Evolutionary conservation across 2,113 vertebrate genomes (phyloP).

Genomic region (Platichthys flesus): DNA sequence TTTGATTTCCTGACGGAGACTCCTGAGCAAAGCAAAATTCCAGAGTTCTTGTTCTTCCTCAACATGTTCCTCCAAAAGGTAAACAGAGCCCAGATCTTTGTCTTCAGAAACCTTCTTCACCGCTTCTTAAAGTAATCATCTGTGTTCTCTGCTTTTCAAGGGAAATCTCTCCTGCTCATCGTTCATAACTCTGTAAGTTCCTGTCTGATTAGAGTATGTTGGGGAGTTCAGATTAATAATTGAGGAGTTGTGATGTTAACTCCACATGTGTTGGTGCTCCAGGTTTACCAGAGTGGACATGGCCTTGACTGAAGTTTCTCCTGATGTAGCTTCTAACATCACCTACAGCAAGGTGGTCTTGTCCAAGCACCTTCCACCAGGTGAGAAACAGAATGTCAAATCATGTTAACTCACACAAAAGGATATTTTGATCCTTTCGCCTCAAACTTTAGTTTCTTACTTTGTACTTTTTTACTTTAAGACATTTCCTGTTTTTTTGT

Average conservation of each 20-base stretch:
- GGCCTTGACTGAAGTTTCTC: slow-evolving; percentile 27
- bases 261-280: neutral
- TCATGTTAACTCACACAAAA: too few relatives aligned
- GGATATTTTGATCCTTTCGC: neutral
- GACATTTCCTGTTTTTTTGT: too few relatives aligned
- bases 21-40: slow-evolving; percentile 23
- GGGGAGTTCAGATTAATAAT: neutral
- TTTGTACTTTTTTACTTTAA: too few relatives aligned
- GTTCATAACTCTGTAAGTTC: slow-evolving; percentile 72
- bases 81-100: too few relatives aligned
- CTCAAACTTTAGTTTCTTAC: neutral
- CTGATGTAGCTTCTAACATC: slow-evolving; percentile 35
- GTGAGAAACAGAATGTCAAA: slow-evolving; percentile 8
- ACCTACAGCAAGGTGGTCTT: slow-evolving; percentile 34
- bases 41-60: slow-evolving; percentile 53
- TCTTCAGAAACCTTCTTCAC: neutral
- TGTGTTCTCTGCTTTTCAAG: slow-evolving; percentile 45
- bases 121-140: neutral
- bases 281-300: slow-evolving; percentile 71
- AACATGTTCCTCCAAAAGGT: neutral
- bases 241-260: neutral
- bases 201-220: neutral
- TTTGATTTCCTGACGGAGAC: slow-evolving; percentile 63
- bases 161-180: slow-evolving; percentile 64
- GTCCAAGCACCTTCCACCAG: slow-evolving; percentile 43